Evolutionary conservation across 2,888 invertebrate species (phyloP), one percentile per base, ranked within the genome.

Genomic region (Fissipunctia ypsillon): DNA sequence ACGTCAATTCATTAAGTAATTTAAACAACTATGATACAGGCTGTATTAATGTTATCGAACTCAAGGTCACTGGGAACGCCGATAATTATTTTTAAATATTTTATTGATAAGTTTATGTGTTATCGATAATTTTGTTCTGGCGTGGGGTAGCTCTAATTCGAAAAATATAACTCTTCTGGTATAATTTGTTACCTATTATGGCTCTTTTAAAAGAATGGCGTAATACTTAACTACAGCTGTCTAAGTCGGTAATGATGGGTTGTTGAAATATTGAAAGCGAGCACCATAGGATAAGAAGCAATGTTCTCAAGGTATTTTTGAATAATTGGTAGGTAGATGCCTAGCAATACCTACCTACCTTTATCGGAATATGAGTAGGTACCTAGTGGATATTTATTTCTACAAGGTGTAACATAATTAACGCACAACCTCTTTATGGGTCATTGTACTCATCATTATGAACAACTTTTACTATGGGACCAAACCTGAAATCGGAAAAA

Each of bases 51-150:
- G 28, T 35, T 38, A 66, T 80, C 60, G 14, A 22, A n/a, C 0
- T 31, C 10, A 0, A 59, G 38, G 45, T 59, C 60, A 61, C 1
- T 54, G 10, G 19, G 12, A 50, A 38, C 14, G 14, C 10, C 14
- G 4, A 50, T 66, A 19, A 72, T 28, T 25, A 48, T 65, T n/a
- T 65, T 35, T 31, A 6, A 45, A 45, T 75, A 25, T 64, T 54
- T 45, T 10, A 16, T 25, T 45, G 35, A 57, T 43, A 9, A 3
- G 12, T 64, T 50, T 9, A 54, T 14, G 12, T 41, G 16, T 5
- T 50, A 45, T 64, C 50, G 57, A 76, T 52, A 59, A 28, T 25
- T 41, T 41, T 43, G 22, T 75, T 14, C 16, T 19, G n/a, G 61
- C 28, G 6, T 38, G 35, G 4, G 16, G 14, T 0, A 35, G 19